These are phyloP conservation scores for Eudyptes chrysolophus DNA, from an alignment of 2,113 vertebrate species.

Conservation along the genomic window DNA sequence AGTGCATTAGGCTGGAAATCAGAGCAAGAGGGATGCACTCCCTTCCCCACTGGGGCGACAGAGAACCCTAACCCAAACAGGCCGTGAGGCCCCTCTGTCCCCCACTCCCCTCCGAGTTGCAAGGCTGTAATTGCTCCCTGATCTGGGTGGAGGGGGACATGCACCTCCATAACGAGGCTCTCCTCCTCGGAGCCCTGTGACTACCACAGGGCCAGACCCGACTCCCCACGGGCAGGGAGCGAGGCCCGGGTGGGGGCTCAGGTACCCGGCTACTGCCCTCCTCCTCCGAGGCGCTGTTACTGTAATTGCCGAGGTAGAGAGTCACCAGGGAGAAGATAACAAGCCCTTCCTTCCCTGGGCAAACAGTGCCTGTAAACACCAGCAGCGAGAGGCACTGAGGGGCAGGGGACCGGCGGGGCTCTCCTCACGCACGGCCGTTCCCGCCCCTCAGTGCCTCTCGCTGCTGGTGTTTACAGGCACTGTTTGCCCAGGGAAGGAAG, in stretches of 20 bases:
- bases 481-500: accelerated
- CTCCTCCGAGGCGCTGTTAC: background rate
- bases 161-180: accelerated
- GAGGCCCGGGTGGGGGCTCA: background rate
- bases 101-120: background rate
- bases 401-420: background rate
- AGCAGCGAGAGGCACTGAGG: accelerated
- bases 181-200: background rate
- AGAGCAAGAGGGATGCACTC: background rate
- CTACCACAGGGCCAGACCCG: background rate
- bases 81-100: background rate
- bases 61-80: background rate
- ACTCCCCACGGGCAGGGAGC: background rate
- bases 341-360: accelerated
- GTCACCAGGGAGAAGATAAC: background rate
- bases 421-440: background rate
- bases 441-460: background rate
- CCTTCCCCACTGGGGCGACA: too few species aligned
- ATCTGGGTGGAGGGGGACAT: accelerated
- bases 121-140: background rate
- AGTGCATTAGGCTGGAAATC: accelerated
- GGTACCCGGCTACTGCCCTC: background rate
- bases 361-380: background rate
- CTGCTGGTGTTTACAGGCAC: background rate
- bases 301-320: background rate